Evolutionary conservation across 2,113 vertebrate genomes (phyloP).

Genomic region (Eublepharis macularius): DNA sequence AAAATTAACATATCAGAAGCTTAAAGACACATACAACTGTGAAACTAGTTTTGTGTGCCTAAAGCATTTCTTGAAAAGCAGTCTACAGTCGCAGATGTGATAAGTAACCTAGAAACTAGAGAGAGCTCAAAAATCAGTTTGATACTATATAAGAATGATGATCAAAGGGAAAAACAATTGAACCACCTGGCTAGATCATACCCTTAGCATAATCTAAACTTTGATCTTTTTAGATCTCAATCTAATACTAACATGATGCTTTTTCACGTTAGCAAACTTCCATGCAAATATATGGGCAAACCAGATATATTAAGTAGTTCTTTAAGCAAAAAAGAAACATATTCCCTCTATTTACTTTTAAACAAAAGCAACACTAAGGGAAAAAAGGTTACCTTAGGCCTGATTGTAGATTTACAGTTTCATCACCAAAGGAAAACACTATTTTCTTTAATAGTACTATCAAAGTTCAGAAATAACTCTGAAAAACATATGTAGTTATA

Average conservation of each 20-base stretch:
- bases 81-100: too few relatives aligned
- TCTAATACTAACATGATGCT: background rate
- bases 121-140: too few relatives aligned
- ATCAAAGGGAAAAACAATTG: background rate
- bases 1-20: background rate
- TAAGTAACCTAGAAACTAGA: too few relatives aligned
- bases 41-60: background rate
- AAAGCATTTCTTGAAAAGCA: too few relatives aligned
- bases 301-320: background rate
- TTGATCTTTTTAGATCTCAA: background rate
- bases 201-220: background rate
- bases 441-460: background rate
- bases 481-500: background rate
- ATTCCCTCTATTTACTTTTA: background rate
- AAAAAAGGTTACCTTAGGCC: background rate
- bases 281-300: background rate
- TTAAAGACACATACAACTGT: background rate
- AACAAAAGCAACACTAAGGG: background rate
- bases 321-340: accelerated
- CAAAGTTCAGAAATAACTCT: background rate
- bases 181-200: background rate
- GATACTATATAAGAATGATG: too few relatives aligned
- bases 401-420: background rate
- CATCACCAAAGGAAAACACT: background rate
- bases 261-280: background rate